These are phyloP conservation scores for Paedocypris sp. DNA, from an alignment of 2,113 vertebrate species.

Conservation along the genomic window DNA sequence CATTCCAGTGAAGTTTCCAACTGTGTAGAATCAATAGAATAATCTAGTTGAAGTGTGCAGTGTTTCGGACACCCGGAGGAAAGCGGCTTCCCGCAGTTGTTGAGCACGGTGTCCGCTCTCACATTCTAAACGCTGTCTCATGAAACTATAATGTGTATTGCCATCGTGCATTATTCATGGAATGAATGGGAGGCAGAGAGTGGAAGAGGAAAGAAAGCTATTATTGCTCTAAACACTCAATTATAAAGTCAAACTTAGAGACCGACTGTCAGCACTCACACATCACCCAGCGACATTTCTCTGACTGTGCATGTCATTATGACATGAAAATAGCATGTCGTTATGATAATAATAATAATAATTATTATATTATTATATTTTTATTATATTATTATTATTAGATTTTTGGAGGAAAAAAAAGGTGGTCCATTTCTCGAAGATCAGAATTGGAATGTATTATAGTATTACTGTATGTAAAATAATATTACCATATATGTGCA, in stretches of 20 bases:
- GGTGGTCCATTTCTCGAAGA: too few species aligned
- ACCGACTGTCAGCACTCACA: neutral
- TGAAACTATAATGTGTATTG: conserved; percentile 59
- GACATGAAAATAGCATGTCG: too few species aligned
- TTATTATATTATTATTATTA: too few species aligned
- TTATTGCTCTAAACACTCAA: conserved; percentile 33
- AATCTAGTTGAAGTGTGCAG: neutral
- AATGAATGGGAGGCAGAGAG: conserved; percentile 13
- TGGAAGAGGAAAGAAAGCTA: neutral
- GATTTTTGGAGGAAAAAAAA: too few species aligned
- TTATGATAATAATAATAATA: too few species aligned
- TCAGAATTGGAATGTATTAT: too few species aligned
- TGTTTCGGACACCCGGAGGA: neutral
- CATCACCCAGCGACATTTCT: too few species aligned
- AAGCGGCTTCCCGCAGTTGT: neutral
- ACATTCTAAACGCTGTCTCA: conserved; percentile 20
- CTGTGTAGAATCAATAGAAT: neutral
- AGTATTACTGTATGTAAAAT: too few species aligned
- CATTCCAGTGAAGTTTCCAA: neutral
- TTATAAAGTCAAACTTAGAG: conserved; percentile 5
- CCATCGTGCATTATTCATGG: conserved; percentile 59
- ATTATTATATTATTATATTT: too few species aligned
- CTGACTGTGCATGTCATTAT: too few species aligned
- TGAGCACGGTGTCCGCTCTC: neutral
- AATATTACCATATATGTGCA: too few species aligned